A percentile compares a stretch with the other conserved stretches of the same genome.
Evolutionary conservation across 2,113 vertebrate species (phyloP).

Genomic region (Seriola rivoliana): DNA sequence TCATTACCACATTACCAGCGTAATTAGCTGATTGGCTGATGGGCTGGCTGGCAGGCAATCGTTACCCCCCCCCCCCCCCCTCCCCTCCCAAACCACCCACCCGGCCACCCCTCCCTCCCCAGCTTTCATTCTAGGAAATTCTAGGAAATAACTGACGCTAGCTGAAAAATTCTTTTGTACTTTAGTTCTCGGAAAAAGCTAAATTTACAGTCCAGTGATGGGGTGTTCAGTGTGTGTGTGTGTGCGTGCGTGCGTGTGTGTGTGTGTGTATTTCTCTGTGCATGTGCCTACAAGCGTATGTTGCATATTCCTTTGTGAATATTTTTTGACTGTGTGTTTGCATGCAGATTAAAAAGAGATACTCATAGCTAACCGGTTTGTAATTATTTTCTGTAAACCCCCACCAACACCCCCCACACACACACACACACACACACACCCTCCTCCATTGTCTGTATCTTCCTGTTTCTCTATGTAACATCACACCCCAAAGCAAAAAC

Average conservation of each 20-base stretch:
- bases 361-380: neutral
- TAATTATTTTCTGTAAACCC: slow-evolving; percentile 21
- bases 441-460: neutral
- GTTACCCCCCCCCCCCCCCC: no score
- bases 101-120: no score
- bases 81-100: no score
- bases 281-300: slow-evolving; percentile 1
- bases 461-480: slow-evolving; percentile 20
- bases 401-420: no score
- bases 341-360: slow-evolving; percentile 20
- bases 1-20: slow-evolving; percentile 58
- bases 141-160: slow-evolving; percentile 12
- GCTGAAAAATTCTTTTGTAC: slow-evolving; percentile 38
- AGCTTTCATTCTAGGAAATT: slow-evolving; percentile 23
- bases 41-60: slow-evolving; percentile 41
- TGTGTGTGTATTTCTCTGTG: neutral
- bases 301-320: slow-evolving; percentile 12
- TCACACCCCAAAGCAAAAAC: neutral
- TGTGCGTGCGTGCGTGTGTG: slow-evolving; percentile 12
- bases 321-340: slow-evolving; percentile 13
- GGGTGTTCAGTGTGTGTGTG: neutral
- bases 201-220: neutral
- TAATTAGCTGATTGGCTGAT: slow-evolving; percentile 67
- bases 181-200: neutral
- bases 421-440: no score